phyloP scores from a whole-genome alignment of 2,797 vertebrate genomes.

The Uromys caudimaculatus region DNA sequence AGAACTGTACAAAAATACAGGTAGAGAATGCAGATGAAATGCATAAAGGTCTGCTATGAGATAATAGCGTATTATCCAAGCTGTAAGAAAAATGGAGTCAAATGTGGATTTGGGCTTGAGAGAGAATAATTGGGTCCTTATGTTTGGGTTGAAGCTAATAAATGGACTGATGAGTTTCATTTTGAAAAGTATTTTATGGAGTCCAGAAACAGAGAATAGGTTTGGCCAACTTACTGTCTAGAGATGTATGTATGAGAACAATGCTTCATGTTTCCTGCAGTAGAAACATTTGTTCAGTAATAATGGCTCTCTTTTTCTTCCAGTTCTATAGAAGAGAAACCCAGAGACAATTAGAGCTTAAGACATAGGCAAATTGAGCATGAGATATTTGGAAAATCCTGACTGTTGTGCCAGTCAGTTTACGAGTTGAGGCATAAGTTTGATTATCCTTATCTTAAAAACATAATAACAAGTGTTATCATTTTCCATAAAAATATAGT shows the following conservation, averaged over 20 bases:
- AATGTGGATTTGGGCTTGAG: neutral
- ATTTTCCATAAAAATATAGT: conserved; percentile 47
- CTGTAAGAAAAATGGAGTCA: neutral
- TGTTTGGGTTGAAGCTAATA: conserved; percentile 32
- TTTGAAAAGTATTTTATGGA: neutral
- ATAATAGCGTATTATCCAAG: neutral
- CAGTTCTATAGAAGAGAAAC: conserved; percentile 41
- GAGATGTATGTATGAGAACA: neutral
- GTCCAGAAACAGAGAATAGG: neutral
- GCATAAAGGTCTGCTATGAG: neutral
- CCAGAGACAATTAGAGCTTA: conserved; percentile 34
- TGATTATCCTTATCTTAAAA: conserved; percentile 63
- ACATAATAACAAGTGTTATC: conserved; percentile 40
- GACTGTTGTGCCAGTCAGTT: conserved; percentile 12
- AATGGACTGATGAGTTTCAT: neutral
- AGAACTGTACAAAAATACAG: conserved; percentile 15
- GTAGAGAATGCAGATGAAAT: conserved; percentile 15
- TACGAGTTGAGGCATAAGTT: conserved; percentile 32
- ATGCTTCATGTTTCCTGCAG: neutral
- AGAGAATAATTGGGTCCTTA: neutral
- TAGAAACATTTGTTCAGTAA: conserved; percentile 20
- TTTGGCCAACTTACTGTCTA: neutral
- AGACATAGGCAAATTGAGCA: neutral
- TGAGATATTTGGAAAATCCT: neutral
- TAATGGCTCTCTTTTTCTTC: conserved; percentile 1